Base-by-base conservation (phyloP, 2,797 vertebrate genomes). In the Enteromius mattozi region DNA sequence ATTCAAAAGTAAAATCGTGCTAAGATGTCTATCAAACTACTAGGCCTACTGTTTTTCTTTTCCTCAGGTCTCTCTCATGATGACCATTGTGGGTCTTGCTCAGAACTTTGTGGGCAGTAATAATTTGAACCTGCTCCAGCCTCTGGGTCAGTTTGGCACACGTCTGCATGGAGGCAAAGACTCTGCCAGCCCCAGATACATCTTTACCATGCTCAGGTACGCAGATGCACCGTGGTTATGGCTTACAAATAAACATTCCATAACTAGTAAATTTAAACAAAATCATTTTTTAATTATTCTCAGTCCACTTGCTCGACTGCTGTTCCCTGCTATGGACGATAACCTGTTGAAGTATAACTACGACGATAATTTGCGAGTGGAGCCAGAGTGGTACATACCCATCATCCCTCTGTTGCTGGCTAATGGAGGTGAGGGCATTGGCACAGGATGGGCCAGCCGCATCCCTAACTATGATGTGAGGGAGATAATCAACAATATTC, bases 101-200 rank as follows among this genome's bases (percentile, higher is more conserved):
- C 98, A 99, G 92, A 97, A 98, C 94, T 99, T 98, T 89, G 97
- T 99, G 90, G 98, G 98, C 89, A 99, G 98, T 92, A 99, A 99
- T 94, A 99, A 99, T 91, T 69, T 99, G 91, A 99, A 98, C 93
- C 89, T 99, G 85, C 90, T 99, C 56, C 98, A 97, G 90, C 98
- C 98, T 71, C 93, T 96, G 37, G 98, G 98, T 88, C 98, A 99
- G 94, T 99, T 99, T 93, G 98, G 98, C 86, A 99, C 98, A 3
- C 94, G 98, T 81, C 89, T 99, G 69, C 97, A 99, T 0, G 98
- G 98, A 16, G 98, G 98, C 84, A 99, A 99, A 79, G 98, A 99
- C 92, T 97, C 97, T 66, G 98, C 98, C 91, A 99, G 98, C 88
- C 97, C 98, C 94, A 96, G 98, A 96, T 99, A 99, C 92, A 99